Base-by-base conservation (phyloP, 1,140 invertebrate genomes). In the Chironomus tepperi region DNA sequence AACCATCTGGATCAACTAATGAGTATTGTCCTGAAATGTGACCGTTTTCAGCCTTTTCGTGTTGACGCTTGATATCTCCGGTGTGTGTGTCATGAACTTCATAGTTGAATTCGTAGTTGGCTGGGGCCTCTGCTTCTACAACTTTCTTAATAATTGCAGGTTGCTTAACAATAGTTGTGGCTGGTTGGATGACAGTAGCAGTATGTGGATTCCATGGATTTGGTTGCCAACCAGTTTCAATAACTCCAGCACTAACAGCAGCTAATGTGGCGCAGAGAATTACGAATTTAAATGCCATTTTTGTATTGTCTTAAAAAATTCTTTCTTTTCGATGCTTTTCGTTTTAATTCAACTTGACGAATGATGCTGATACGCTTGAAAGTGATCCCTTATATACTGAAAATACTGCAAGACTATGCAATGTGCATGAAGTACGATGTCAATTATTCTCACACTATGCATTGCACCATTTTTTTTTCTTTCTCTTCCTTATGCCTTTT, bases 1-100 rank as follows among this genome's bases (percentile, higher is more conserved):
- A 88, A 74, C 90, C 89, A 80, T 91, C 90, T 24, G 89, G 88
- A 79, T 91, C 89, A 75, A 90, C 89, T 77, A 92, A 82, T 7
- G 88, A 90, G 82, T 93, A 93, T 78, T 91, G 89, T 77, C 91
- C 91, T 83, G 84, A 86, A 21, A 89, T 88, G 72, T 88, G 85
- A 78, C 89, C 88, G 7, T 88, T 88, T 76, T 89, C 85, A 12
- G 88, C 83, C 76, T 87, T 85, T 78, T 90, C 89, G 76, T 88
- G 86, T 77, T 90, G 88, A 76, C 88, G 86, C 78, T 90, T 90
- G 73, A 88, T 85, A 77, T 90, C 89, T 76, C 91, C 89, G 12
- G 88, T 92, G 80, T 89, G 87, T 70, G 87, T 86, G 81, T 92
- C 90, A 75, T 90, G 87, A 1, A 92, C 89, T 76, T 84, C 85